Evolutionary conservation across 2,113 vertebrate species (phyloP), one percentile per base, ranked within the genome.

Genomic region (Panthera uncia): DNA sequence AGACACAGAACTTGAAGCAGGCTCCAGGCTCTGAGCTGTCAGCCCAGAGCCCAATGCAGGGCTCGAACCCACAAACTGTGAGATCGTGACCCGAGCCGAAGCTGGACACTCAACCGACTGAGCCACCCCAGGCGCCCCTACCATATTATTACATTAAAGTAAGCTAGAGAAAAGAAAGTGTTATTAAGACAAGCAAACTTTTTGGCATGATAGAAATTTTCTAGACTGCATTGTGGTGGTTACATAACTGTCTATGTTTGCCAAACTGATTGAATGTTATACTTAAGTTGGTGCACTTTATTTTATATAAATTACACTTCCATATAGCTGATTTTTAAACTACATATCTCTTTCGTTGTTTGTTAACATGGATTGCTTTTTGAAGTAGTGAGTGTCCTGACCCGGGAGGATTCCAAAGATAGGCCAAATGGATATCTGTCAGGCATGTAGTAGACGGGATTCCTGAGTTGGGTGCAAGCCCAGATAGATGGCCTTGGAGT

Each of bases 341-440:
- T 5, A 10, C 0, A 21, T 52, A 66, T 55, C 23, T 52, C n/a
- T 41, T 66, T 63, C 33, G 7, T 76, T 48, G 45, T 71, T 95
- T 65, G 13, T 48, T 80, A 78, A 57, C 52, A 36, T 41, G 14
- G 83, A 45, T 57, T 87, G 19, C 1, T 91, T 95, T 91, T 85
- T 68, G 50, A 90, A 65, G 55, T 80, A 45, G 27, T n/a, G 52
- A 88, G 48, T 88, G 8, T 50, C 29, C 63, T 87, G 23, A 73
- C 61, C 63, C 52, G 10, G 45, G 76, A 73, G 76, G 94, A 92
- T 94, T 91, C 19, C n/a, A 85, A 76, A 88, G 92, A 71, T 23
- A 41, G 10, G 10, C 45, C 36, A 41, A 87, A 82, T 52, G 65
- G 21, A 31, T 80, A 45, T 76, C 41, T 57, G 74, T 84, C 81